A percentile compares a stretch with the other conserved stretches of the same genome.
phyloP scores from a whole-genome alignment of 1,140 invertebrate genomes.

The Pygmarrhopalites habei region DNA sequence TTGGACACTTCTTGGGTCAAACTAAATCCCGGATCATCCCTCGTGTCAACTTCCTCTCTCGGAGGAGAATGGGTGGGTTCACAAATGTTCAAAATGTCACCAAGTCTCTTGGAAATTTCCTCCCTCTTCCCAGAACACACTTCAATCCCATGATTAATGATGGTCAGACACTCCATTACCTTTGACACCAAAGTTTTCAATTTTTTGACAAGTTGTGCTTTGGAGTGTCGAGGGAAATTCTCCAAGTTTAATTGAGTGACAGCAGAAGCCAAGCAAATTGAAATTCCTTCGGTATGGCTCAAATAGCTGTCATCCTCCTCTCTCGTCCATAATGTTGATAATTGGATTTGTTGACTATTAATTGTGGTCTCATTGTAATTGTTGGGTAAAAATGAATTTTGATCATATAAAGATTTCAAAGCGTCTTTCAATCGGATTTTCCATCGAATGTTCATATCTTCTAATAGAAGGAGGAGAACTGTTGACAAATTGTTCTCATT shows the following conservation, averaged over 20 bases:
- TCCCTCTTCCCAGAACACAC: neutral
- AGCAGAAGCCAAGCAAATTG: neutral
- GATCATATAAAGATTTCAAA: neutral
- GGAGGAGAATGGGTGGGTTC: neutral
- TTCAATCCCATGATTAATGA: neutral
- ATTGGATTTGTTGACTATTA: neutral
- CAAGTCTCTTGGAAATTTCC: neutral
- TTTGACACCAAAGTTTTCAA: neutral
- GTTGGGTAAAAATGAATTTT: neutral
- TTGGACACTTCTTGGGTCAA: neutral
- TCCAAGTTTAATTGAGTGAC: conserved; percentile 5
- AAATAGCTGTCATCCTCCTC: neutral
- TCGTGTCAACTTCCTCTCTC: neutral
- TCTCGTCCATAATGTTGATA: neutral
- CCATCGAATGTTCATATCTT: neutral
- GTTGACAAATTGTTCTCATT: neutral
- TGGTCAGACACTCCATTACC: neutral
- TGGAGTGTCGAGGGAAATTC: neutral
- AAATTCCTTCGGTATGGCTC: neutral
- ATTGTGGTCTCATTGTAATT: neutral
- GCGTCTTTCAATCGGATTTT: neutral
- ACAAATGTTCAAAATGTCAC: neutral
- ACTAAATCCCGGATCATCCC: neutral
- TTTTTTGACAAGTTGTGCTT: neutral
- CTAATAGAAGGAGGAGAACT: neutral